A percentile compares a stretch with the other conserved stretches of the same genome.
These are phyloP conservation scores for Aphaenogaster floridana DNA, from an alignment of 1,140 invertebrate species.

Conservation along the genomic window DNA sequence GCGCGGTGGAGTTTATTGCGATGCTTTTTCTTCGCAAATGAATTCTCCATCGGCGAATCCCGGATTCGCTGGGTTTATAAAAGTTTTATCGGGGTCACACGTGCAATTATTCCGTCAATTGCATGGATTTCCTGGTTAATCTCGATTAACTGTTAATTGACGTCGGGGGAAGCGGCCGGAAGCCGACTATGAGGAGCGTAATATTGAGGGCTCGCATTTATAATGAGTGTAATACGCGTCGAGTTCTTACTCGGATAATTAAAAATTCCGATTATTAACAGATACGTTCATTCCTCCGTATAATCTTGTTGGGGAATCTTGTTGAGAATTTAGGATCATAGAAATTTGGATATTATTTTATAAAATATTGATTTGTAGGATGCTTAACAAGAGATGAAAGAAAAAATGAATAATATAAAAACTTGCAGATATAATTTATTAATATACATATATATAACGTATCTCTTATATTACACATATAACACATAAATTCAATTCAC, in stretches of 20 bases:
- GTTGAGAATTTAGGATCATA: neutral
- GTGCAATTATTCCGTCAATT: conserved; percentile 40
- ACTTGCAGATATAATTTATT: neutral
- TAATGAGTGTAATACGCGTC: conserved; percentile 22
- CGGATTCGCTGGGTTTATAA: conserved; percentile 11
- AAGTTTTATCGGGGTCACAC: neutral
- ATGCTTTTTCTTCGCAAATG: neutral
- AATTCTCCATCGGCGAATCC: neutral
- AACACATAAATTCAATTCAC: neutral
- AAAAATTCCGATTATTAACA: conserved; percentile 24
- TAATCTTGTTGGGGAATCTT: neutral
- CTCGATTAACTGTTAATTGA: conserved; percentile 53
- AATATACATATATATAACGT: neutral
- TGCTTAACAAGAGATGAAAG: neutral
- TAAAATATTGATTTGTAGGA: neutral
- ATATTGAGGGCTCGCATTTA: conserved; percentile 22
- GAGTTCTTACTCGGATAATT: conserved; percentile 6
- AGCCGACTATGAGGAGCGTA: conserved; percentile 8
- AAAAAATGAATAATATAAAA: neutral
- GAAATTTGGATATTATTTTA: neutral
- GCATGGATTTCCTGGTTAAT: conserved; percentile 36
- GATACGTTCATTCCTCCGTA: neutral
- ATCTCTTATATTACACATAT: neutral
- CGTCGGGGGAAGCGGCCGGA: conserved; percentile 37
- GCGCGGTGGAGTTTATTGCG: conserved; percentile 8